phyloP scores from a whole-genome alignment of 1,140 invertebrate genomes.

The Zophobas morio region DNA sequence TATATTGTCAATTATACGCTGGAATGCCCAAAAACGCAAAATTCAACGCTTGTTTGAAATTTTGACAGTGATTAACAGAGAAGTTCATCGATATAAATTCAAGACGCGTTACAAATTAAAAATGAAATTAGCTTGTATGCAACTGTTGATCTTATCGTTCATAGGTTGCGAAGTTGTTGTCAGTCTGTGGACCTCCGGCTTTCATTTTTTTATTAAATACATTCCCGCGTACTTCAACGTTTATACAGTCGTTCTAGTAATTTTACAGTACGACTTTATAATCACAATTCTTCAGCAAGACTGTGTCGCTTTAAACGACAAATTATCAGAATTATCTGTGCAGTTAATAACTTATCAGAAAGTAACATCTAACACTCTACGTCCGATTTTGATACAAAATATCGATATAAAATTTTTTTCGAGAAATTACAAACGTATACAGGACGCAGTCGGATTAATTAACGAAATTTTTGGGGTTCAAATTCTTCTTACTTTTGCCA shows the following conservation, averaged over 20 bases:
- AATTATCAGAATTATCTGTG: neutral
- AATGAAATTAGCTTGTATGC: too few relatives aligned
- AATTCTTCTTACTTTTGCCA: conserved; percentile 6
- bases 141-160: neutral
- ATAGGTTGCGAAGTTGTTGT: neutral
- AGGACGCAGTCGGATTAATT: neutral
- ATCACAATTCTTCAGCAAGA: neutral
- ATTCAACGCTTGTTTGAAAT: too few relatives aligned
- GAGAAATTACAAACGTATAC: conserved; percentile 17
- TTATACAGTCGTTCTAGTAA: neutral
- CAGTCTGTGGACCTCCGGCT: neutral
- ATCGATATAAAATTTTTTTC: conserved; percentile 5
- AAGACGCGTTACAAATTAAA: too few relatives aligned
- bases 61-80: too few relatives aligned
- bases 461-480: conserved; percentile 18
- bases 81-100: too few relatives aligned
- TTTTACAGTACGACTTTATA: neutral
- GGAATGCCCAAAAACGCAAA: too few relatives aligned
- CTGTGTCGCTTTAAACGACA: neutral
- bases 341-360: neutral
- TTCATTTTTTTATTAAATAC: neutral
- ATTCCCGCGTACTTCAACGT: neutral
- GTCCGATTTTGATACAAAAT: neutral
- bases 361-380: neutral
- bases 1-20: too few relatives aligned